A percentile compares a stretch with the other conserved stretches of the same genome.
Conservation (phyloP, 1,140 invertebrate genomes). For the Drosophila gunungcola region DNA sequence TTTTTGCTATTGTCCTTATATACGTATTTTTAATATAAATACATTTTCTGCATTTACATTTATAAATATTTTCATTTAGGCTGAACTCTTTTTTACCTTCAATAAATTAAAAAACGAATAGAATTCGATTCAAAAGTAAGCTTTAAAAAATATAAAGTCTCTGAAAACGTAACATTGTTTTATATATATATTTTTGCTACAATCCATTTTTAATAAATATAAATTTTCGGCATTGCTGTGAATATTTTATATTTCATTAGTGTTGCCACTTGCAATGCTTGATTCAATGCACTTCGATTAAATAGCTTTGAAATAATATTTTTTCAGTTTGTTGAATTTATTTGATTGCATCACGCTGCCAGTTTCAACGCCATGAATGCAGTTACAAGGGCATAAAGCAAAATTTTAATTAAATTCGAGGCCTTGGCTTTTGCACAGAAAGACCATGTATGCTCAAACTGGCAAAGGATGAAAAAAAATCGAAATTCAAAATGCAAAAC, state of each 20-base stretch:
- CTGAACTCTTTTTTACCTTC: too few relatives aligned
- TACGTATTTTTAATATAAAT: too few relatives aligned
- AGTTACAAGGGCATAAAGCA: conserved; percentile 13
- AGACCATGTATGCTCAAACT: conserved; percentile 6
- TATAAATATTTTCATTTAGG: too few relatives aligned
- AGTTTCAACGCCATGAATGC: neutral
- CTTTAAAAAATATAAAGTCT: too few relatives aligned
- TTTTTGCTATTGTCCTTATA: too few relatives aligned
- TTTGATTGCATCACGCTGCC: conserved; percentile 3
- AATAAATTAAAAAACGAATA: too few relatives aligned
- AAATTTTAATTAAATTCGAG: conserved; percentile 47
- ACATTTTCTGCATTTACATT: too few relatives aligned
- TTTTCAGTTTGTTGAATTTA: neutral
- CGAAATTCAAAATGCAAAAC: conserved; percentile 33
- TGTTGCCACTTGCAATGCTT: neutral
- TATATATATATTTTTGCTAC: too few relatives aligned
- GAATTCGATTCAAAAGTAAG: too few relatives aligned
- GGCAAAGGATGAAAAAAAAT: conserved; percentile 1
- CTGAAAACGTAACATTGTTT: too few relatives aligned
- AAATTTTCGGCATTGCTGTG: neutral
- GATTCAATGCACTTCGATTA: neutral
- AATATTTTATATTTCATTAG: neutral
- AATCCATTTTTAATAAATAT: too few relatives aligned
- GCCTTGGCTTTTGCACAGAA: conserved; percentile 6
- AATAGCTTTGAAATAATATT: neutral